Evolutionary conservation across 2,113 vertebrate species (phyloP).

Genomic region (Ivindomyrus marchei): DNA sequence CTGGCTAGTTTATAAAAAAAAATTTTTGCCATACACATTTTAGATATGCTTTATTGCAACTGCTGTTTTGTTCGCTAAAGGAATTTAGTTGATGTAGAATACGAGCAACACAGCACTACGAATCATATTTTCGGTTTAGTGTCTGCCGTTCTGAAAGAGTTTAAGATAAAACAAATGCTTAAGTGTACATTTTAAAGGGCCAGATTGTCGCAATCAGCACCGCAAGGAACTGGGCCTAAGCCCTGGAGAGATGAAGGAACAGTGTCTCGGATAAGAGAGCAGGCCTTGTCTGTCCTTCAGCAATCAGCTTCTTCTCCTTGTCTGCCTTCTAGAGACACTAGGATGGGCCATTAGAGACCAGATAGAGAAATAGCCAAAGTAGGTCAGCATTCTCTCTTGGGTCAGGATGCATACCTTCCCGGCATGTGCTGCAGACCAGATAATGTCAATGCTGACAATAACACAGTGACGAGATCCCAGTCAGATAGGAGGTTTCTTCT

Average conservation of each 20-base stretch:
- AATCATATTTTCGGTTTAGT: neutral
- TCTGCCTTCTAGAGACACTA: conserved; percentile 31
- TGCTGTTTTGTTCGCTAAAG: neutral
- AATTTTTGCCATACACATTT: neutral
- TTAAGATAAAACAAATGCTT: neutral
- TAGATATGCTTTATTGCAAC: neutral
- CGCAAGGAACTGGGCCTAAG: neutral
- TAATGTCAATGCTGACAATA: conserved; percentile 36
- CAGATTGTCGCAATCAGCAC: neutral
- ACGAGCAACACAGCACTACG: neutral
- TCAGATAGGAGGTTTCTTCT: conserved; percentile 22
- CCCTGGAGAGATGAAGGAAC: neutral
- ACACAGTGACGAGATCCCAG: conserved; percentile 10
- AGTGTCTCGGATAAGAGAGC: conserved; percentile 19
- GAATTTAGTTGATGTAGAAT: neutral
- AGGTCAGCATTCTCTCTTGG: conserved; percentile 47
- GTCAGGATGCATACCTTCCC: conserved; percentile 21
- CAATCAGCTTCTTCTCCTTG: conserved; percentile 21
- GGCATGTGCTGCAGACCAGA: conserved; percentile 21
- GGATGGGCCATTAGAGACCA: conserved; percentile 29
- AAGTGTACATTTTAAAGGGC: neutral
- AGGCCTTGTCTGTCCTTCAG: conserved; percentile 31
- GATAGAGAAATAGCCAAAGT: conserved; percentile 41
- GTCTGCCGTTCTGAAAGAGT: neutral
- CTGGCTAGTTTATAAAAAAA: neutral